A percentile compares a stretch with the other conserved stretches of the same genome.
phyloP scores from a whole-genome alignment of 2,113 vertebrate species.

The Holacanthus passer region DNA sequence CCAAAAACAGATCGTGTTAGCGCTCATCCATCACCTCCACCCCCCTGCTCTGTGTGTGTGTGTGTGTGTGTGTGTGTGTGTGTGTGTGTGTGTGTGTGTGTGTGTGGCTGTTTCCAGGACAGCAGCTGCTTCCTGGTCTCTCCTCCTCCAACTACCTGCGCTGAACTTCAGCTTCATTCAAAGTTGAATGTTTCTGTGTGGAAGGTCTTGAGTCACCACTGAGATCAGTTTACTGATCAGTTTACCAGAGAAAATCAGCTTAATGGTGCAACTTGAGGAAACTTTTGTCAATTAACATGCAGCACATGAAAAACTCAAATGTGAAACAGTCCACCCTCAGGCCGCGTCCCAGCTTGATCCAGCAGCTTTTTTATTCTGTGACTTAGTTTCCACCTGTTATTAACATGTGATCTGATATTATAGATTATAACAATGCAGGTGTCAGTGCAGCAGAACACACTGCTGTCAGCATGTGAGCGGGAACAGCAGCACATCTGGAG shows the following conservation, averaged over 20 bases:
- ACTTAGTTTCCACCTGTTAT: too few relatives aligned
- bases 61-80: background rate
- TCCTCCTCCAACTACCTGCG: conserved; percentile 34
- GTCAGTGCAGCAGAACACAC: too few relatives aligned
- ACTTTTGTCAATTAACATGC: background rate
- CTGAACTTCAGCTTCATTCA: conserved; percentile 13
- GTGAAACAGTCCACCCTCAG: too few relatives aligned
- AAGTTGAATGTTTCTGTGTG: background rate
- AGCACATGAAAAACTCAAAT: background rate
- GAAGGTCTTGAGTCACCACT: too few relatives aligned
- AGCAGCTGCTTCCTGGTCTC: conserved; percentile 42
- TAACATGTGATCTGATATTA: too few relatives aligned
- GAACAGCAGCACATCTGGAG: too few relatives aligned
- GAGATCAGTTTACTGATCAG: too few relatives aligned
- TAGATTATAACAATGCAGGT: too few relatives aligned
- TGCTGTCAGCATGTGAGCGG: too few relatives aligned
- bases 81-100: conserved; percentile 28
- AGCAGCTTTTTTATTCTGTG: background rate
- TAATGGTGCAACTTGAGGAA: too few relatives aligned
- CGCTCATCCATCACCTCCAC: conserved; percentile 47
- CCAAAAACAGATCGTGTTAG: conserved; percentile 43
- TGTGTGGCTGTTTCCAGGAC: conserved; percentile 32
- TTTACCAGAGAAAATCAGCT: too few relatives aligned
- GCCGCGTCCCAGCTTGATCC: background rate
- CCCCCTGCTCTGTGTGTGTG: background rate